phyloP scores from a whole-genome alignment of 1,140 invertebrate genomes.

The Hydropsyche tenuis region DNA sequence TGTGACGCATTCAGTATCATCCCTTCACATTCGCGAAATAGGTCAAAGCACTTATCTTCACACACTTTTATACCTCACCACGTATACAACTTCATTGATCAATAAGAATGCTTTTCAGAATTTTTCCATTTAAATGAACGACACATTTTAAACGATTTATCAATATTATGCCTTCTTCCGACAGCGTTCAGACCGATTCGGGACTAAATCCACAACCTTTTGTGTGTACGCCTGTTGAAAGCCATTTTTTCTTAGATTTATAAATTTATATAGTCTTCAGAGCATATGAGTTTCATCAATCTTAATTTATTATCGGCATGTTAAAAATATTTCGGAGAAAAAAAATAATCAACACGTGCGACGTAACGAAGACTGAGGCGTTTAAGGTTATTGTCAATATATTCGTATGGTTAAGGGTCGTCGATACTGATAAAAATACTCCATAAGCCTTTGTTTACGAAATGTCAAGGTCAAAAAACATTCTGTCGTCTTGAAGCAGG shows the following conservation, averaged over 20 bases:
- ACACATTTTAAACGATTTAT: no score
- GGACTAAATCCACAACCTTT: no score
- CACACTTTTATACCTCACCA: no score
- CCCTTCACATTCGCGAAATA: slow-evolving; percentile 25
- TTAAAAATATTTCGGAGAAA: not conserved
- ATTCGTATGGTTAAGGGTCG: not conserved
- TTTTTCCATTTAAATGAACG: no score
- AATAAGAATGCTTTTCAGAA: no score
- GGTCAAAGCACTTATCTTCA: slow-evolving; percentile 26
- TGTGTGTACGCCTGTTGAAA: no score
- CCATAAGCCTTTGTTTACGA: slow-evolving; percentile 8
- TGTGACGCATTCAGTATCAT: slow-evolving; percentile 22
- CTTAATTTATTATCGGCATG: slow-evolving; percentile 7
- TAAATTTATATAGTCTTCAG: no score
- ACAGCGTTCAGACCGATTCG: no score
- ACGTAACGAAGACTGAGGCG: not conserved
- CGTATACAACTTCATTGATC: no score
- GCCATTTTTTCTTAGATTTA: no score
- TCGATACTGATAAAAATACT: slow-evolving; percentile 1
- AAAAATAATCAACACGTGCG: not conserved
- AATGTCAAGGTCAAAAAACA: slow-evolving; percentile 22
- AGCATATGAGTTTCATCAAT: not conserved
- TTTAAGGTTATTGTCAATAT: slow-evolving; percentile 6
- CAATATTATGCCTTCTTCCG: no score
- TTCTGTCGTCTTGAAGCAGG: not conserved